These are phyloP conservation scores for Norana najaformis DNA, from an alignment of 2,888 invertebrate genomes.

Conservation along the genomic window DNA sequence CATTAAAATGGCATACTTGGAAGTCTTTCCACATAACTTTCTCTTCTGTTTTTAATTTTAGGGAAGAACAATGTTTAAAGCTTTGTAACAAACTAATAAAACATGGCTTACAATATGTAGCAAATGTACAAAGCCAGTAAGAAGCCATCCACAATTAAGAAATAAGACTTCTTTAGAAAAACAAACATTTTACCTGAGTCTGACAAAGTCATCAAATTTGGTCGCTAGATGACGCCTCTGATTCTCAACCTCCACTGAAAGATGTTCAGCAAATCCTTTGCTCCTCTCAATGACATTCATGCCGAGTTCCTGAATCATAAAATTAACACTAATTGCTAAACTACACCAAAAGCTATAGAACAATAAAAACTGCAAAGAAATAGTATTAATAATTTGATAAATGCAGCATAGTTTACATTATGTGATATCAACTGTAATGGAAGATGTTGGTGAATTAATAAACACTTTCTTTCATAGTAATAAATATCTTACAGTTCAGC, in stretches of 20 bases:
- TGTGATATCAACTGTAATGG: no score
- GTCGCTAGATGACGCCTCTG: conserved; percentile 39
- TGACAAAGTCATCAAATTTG: conserved; percentile 34
- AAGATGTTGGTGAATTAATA: no score
- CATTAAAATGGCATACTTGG: no score
- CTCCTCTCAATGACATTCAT: conserved; percentile 80
- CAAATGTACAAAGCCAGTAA: background rate
- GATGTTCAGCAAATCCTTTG: conserved; percentile 80
- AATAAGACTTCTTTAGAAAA: background rate
- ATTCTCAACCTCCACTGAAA: conserved; percentile 65
- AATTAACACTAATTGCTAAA: background rate
- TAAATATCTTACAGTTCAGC: no score
- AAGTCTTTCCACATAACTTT: no score
- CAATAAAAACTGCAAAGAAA: background rate
- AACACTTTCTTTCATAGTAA: no score
- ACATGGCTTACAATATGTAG: background rate
- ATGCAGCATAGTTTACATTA: no score
- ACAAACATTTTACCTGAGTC: conserved; percentile 38
- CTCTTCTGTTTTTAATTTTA: no score
- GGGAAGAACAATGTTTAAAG: no score
- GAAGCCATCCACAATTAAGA: background rate
- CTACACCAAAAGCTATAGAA: background rate
- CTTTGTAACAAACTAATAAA: background rate
- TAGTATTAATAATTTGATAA: background rate
- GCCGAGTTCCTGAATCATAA: conserved; percentile 72